phyloP scores from a whole-genome alignment of 2,888 invertebrate genomes.

The Stenotaenia linearis region DNA sequence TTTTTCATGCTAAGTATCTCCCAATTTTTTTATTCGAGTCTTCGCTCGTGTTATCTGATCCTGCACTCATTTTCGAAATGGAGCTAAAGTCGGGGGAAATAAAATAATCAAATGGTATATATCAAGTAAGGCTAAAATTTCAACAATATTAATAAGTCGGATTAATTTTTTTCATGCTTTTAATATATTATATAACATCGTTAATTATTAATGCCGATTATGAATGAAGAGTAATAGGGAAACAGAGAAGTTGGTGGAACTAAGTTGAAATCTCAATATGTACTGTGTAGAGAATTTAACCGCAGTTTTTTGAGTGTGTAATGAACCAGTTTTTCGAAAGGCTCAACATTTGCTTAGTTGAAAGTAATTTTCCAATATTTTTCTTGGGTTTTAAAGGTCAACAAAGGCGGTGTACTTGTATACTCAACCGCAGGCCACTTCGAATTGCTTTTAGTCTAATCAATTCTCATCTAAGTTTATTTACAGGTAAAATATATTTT shows the following conservation, averaged over 20 bases:
- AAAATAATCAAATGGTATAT: background rate
- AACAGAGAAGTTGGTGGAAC: too few species aligned
- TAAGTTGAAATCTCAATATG: too few species aligned
- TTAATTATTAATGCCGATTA: too few species aligned
- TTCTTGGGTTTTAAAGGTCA: background rate
- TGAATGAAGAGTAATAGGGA: background rate
- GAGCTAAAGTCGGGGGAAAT: background rate
- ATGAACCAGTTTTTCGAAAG: background rate
- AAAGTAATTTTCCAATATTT: background rate
- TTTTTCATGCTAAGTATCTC: background rate
- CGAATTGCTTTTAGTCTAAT: background rate
- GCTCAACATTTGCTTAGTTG: background rate
- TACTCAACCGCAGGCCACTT: slow-evolving; percentile 3
- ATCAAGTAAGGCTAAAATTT: background rate
- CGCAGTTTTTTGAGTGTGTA: background rate
- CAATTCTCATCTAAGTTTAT: background rate
- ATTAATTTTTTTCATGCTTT: background rate
- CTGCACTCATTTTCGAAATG: background rate
- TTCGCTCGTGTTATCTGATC: background rate
- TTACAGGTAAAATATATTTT: background rate
- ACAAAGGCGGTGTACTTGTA: background rate
- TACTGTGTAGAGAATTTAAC: background rate
- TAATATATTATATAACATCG: background rate
- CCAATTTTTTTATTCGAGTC: background rate
- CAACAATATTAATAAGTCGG: too few species aligned